phyloP scores from a whole-genome alignment of 2,888 invertebrate genomes.

The Netelia melanura region DNA sequence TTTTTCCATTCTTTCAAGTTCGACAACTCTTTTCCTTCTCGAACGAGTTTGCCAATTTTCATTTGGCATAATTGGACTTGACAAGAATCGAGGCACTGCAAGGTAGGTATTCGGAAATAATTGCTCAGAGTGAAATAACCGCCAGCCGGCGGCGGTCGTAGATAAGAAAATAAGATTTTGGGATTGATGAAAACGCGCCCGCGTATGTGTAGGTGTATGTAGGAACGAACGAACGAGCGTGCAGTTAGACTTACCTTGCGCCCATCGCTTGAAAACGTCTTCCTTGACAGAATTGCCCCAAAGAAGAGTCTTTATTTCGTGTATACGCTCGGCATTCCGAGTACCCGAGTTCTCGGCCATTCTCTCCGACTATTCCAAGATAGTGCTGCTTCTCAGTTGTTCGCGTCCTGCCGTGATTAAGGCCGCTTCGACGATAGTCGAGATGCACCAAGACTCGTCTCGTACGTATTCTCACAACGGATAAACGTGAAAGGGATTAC shows the following conservation, averaged over 20 bases:
- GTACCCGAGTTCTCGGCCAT: constrained; percentile 86
- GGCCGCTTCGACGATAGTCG: not conserved
- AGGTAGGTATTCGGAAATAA: too few species aligned
- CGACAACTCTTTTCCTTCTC: too few species aligned
- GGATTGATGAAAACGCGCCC: too few species aligned
- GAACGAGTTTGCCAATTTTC: too few species aligned
- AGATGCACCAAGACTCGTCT: constrained; percentile 9
- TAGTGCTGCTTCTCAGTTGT: not conserved
- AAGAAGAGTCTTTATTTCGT: constrained; percentile 91
- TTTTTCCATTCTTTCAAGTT: too few species aligned
- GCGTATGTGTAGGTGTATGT: too few species aligned
- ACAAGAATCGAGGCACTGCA: too few species aligned
- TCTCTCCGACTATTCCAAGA: constrained; percentile 63
- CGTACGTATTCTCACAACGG: constrained; percentile 23
- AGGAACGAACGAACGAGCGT: not conserved
- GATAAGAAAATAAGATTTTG: too few species aligned
- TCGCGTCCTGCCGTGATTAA: not conserved
- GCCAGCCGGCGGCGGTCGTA: too few species aligned
- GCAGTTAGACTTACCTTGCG: constrained; percentile 89
- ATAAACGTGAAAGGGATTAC: constrained; percentile 40
- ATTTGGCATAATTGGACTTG: too few species aligned
- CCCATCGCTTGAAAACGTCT: constrained; percentile 96
- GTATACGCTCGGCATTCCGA: constrained; percentile 88
- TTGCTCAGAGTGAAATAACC: too few species aligned
- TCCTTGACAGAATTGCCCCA: constrained; percentile 95